Evolutionary conservation across 2,113 vertebrate genomes (phyloP).

Genomic region (Tapirus terrestris): DNA sequence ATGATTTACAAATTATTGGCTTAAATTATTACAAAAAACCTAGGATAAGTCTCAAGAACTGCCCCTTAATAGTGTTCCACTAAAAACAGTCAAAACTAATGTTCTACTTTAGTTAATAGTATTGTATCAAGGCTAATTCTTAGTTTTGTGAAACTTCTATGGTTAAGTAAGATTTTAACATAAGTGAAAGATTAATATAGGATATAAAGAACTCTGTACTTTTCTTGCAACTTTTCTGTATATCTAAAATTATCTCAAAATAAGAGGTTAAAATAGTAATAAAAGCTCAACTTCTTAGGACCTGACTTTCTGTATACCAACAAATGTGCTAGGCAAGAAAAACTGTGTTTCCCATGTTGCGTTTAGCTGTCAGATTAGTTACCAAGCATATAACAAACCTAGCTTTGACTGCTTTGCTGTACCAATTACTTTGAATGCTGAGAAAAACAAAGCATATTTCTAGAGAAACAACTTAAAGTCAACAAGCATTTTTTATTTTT

Average conservation of each 20-base stretch:
- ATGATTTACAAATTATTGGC: background rate
- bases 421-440: conserved; percentile 14
- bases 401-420: background rate
- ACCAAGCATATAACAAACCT: background rate
- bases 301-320: background rate
- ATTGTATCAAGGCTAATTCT: background rate
- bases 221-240: background rate
- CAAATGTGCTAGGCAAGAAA: conserved; percentile 16
- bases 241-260: conserved; percentile 20
- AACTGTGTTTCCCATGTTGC: background rate
- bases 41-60: background rate
- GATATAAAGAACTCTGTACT: background rate
- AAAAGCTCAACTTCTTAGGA: background rate
- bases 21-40: conserved; percentile 1
- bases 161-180: conserved; percentile 6
- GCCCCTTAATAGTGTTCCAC: background rate
- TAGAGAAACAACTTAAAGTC: background rate
- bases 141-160: background rate
- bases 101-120: background rate
- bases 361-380: background rate
- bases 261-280: conserved; percentile 5
- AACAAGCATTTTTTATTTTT: conserved; percentile 7
- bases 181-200: background rate
- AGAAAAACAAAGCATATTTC: background rate
- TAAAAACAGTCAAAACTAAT: conserved; percentile 58